Evolutionary conservation across 2,888 invertebrate species (phyloP), one percentile per base, ranked within the genome.

Genomic region (Habroteleia sp.): DNA sequence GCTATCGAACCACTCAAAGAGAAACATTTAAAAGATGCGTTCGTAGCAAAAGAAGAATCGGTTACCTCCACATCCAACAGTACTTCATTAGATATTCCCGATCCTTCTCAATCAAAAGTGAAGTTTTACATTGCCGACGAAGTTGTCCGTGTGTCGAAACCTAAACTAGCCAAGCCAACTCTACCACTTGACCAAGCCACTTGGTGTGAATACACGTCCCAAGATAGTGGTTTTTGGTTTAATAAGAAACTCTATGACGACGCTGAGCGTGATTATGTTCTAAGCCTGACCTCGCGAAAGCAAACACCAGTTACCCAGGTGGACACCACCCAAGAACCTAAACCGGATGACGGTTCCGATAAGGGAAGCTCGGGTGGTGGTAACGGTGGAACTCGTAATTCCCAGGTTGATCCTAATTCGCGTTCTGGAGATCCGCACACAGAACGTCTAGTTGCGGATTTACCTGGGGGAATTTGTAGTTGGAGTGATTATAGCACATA

Each of bases 401-500:
- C 87, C 8, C 86, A 84, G 4, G 10, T n/a, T 1, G 37, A 60
- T 54, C n/a, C 69, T 4, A 42, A 50, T 44, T 74, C 77, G 3
- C 77, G 66, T 42, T 37, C 65, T 44, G 80, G 79, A 11, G 65
- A 81, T 6, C 91, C 90, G 42, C 89, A 89, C 27, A 92, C 93
- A 7, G 92, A 92, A 83, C 92, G 92, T 82, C 91, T 93, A 81
- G 91, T 93, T 44, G 92, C 94, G 84, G 93, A 94, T 88, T 89
- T 95, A 77, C 95, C 95, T 3, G 94, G 94, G 74, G 95, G 95
- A 58, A 92, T 95, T 80, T 94, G 94, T 87, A 93, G 94, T 85
- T 95, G 95, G 95, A 92, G 92, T 86, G 95, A 94, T 85, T 92
- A 94, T 85, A 95, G 94, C 85, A 94, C 95, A 46, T 95, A 94